These are phyloP conservation scores for Agonopterix arenella DNA, from an alignment of 2,888 invertebrate genomes.

Conservation along the genomic window DNA sequence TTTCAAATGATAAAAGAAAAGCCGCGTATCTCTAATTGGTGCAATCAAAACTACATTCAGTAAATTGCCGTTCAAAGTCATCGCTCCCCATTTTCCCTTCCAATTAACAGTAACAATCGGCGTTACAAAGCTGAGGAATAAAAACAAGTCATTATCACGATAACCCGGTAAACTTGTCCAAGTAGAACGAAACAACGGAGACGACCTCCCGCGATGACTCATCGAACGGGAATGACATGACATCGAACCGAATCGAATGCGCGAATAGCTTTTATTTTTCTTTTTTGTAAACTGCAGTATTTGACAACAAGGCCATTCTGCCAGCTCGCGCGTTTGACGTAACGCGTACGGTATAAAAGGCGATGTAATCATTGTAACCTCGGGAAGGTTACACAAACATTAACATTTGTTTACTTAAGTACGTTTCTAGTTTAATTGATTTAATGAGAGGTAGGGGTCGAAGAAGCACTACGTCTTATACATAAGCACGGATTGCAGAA, in stretches of 20 bases:
- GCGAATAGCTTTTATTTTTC: slow-evolving; percentile 29
- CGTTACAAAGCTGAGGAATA: slow-evolving; percentile 38
- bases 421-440: slow-evolving; percentile 38
- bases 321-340: slow-evolving; percentile 33
- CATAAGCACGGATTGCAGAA: background rate
- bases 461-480: slow-evolving; percentile 22
- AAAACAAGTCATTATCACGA: slow-evolving; percentile 52
- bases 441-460: slow-evolving; percentile 31
- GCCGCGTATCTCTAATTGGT: slow-evolving; percentile 1
- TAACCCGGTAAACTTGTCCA: slow-evolving; percentile 37
- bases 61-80: background rate
- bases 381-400: slow-evolving; percentile 29
- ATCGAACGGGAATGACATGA: slow-evolving; percentile 42
- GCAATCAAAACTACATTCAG: slow-evolving; percentile 2
- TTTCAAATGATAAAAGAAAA: background rate
- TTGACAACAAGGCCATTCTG: slow-evolving; percentile 38
- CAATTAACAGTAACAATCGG: slow-evolving; percentile 15
- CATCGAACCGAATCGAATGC: slow-evolving; percentile 8
- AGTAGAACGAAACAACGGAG: slow-evolving; percentile 17
- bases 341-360: slow-evolving; percentile 25
- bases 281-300: slow-evolving; percentile 20
- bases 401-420: slow-evolving; percentile 22
- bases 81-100: background rate
- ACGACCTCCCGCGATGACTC: slow-evolving; percentile 45
- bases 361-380: slow-evolving; percentile 40